These are phyloP conservation scores for Leptodactylus fallax DNA, from an alignment of 2,797 vertebrate species.

Conservation along the genomic window DNA sequence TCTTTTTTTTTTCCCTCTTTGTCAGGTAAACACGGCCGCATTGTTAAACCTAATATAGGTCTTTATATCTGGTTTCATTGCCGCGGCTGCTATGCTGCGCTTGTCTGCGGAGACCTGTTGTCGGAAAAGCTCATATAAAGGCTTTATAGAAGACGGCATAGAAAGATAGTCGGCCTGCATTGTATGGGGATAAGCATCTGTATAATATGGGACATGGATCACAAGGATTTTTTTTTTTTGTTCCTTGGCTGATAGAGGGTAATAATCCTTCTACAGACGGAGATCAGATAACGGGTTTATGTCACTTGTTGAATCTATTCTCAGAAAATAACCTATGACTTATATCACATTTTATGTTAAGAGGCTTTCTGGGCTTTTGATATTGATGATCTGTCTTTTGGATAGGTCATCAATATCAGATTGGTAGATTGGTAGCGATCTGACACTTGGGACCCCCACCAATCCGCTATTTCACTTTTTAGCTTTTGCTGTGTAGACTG, in stretches of 20 bases:
- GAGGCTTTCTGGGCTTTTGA: too few relatives aligned
- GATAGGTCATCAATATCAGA: too few relatives aligned
- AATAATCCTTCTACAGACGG: background rate
- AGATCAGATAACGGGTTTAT: background rate
- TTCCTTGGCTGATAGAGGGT: background rate
- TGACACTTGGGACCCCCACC: too few relatives aligned
- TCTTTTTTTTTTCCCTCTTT: background rate
- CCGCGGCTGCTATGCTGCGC: background rate
- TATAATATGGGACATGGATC: background rate
- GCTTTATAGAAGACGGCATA: background rate
- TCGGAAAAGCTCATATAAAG: background rate
- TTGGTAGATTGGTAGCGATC: too few relatives aligned
- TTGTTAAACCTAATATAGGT: constrained; percentile 15
- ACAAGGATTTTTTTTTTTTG: background rate
- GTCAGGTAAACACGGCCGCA: background rate
- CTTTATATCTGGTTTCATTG: background rate
- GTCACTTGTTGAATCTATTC: background rate
- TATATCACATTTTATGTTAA: background rate
- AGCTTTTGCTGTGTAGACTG: too few relatives aligned
- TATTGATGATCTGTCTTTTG: too few relatives aligned
- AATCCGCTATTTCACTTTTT: too few relatives aligned
- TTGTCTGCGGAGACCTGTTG: background rate
- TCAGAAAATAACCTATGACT: background rate
- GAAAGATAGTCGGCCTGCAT: background rate
- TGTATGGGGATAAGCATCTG: background rate